These are phyloP conservation scores for Drosophila funebris DNA, from an alignment of 1,140 invertebrate genomes.

Conservation along the genomic window DNA sequence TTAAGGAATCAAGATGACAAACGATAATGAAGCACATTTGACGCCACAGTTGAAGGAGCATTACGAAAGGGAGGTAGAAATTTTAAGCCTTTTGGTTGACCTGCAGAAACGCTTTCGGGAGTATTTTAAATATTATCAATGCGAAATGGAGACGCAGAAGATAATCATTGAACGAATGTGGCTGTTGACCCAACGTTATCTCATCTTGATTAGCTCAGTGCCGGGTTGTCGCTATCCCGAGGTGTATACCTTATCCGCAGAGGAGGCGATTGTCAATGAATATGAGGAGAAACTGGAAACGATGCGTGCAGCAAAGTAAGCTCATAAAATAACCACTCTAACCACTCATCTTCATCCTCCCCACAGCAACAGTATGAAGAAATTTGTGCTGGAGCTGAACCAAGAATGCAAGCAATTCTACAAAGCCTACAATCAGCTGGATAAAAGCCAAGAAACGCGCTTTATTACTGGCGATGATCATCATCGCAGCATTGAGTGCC, in stretches of 20 bases:
- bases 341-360: background rate
- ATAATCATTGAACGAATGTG: slow-evolving; percentile 57
- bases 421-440: slow-evolving; percentile 36
- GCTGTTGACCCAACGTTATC: slow-evolving; percentile 60
- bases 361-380: slow-evolving; percentile 50
- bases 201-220: slow-evolving; percentile 61
- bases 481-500: slow-evolving; percentile 45
- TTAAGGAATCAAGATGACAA: background rate
- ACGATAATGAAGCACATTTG: slow-evolving; percentile 40
- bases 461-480: slow-evolving; percentile 59
- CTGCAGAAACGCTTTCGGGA: slow-evolving; percentile 39
- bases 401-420: slow-evolving; percentile 55
- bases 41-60: slow-evolving; percentile 52
- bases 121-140: slow-evolving; percentile 48
- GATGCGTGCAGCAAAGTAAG: slow-evolving; percentile 53
- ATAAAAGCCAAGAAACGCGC: slow-evolving; percentile 50
- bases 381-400: slow-evolving; percentile 25
- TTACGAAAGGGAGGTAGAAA: slow-evolving; percentile 56
- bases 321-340: background rate
- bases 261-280: slow-evolving; percentile 66
- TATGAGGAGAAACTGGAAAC: slow-evolving; percentile 66
- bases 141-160: slow-evolving; percentile 50
- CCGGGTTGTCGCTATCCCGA: slow-evolving; percentile 62
- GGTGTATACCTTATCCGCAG: slow-evolving; percentile 65
- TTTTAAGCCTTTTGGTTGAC: slow-evolving; percentile 40